phyloP scores from a whole-genome alignment of 2,888 invertebrate genomes.

The Periphyllus acericola region DNA sequence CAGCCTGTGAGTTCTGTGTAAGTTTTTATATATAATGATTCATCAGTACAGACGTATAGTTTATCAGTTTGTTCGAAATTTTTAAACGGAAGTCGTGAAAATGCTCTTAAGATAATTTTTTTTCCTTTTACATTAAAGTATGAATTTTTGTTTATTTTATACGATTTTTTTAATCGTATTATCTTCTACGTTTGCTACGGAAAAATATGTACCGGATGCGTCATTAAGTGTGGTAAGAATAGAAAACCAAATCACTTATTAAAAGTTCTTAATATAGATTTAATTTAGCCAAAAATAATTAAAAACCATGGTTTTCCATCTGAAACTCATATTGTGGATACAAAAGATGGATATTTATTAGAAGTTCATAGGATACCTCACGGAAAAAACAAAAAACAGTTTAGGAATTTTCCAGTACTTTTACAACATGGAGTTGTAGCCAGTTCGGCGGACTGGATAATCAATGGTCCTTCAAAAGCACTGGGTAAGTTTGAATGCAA shows the following conservation, averaged over 20 bases:
- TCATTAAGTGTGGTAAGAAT: constrained; percentile 41
- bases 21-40: neutral
- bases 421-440: constrained; percentile 74
- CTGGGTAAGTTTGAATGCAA: constrained; percentile 69
- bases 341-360: constrained; percentile 74
- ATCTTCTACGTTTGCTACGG: neutral
- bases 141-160: neutral
- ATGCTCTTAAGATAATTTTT: neutral
- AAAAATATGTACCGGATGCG: constrained; percentile 14
- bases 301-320: constrained; percentile 69
- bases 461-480: constrained; percentile 75
- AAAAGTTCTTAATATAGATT: neutral
- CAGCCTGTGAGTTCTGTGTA: neutral
- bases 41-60: neutral
- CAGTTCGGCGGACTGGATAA: constrained; percentile 77
- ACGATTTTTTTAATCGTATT: neutral
- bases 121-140: neutral
- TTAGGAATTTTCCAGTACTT: constrained; percentile 67
- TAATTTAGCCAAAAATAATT: constrained; percentile 69
- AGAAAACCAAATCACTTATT: neutral
- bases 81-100: neutral
- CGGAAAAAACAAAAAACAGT: constrained; percentile 66
- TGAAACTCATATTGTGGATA: constrained; percentile 70
- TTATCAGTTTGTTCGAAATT: neutral
- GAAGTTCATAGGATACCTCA: constrained; percentile 74